phyloP scores from a whole-genome alignment of 2,888 invertebrate genomes.

The Mythimna lalbum region DNA sequence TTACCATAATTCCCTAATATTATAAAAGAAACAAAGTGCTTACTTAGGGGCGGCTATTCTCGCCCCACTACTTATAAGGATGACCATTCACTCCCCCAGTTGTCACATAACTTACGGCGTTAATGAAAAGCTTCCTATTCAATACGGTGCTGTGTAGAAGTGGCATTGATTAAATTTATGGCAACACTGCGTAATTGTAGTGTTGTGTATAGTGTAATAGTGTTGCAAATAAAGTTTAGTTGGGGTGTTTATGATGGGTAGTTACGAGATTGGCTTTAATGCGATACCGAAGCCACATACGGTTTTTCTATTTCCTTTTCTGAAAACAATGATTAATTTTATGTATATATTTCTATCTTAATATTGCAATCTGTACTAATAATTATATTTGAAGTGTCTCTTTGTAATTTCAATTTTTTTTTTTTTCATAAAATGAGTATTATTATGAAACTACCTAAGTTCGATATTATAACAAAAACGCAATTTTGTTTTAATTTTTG shows the following conservation, averaged over 20 bases:
- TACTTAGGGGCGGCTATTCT: conserved; percentile 37
- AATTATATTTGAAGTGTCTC: too few species aligned
- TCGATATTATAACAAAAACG: too few species aligned
- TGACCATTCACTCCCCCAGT: conserved; percentile 59
- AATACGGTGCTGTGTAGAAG: conserved; percentile 27
- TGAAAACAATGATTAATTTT: too few species aligned
- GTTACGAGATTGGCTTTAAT: not conserved
- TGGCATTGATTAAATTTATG: conserved; percentile 47
- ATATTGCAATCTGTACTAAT: too few species aligned
- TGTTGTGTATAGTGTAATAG: not conserved
- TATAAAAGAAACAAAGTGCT: conserved; percentile 50
- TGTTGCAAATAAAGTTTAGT: not conserved
- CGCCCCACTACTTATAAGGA: conserved; percentile 47
- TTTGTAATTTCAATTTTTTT: too few species aligned
- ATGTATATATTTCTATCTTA: too few species aligned
- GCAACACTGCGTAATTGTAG: conserved; percentile 19
- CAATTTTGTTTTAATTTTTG: too few species aligned
- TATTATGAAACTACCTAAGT: too few species aligned
- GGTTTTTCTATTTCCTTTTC: too few species aligned
- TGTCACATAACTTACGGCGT: conserved; percentile 75
- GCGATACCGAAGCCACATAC: not conserved
- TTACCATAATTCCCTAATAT: conserved; percentile 33
- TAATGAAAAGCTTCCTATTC: conserved; percentile 72
- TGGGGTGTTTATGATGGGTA: not conserved
- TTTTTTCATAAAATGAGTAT: too few species aligned